Percentiles rank a stretch among this genome's conserved stretches.
phyloP scores from a whole-genome alignment of 2,888 invertebrate species.

The Morpho deidamia region DNA sequence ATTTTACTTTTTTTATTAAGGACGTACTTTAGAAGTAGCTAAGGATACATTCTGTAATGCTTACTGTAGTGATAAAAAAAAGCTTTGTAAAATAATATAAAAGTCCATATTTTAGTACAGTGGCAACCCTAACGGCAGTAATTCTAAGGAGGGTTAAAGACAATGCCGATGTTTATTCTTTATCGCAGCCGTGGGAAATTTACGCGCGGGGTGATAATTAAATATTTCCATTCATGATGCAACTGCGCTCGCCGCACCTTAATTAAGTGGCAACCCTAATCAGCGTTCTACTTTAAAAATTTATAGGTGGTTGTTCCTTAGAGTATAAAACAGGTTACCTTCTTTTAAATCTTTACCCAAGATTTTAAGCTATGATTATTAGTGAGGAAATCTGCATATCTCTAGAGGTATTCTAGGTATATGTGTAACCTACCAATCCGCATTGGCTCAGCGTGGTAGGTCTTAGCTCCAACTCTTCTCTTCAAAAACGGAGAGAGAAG shows the following conservation, averaged over 20 bases:
- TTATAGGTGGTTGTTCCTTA: slow-evolving; percentile 3
- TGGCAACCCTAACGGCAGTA: slow-evolving; percentile 57
- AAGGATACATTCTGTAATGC: no score
- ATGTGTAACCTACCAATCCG: no score
- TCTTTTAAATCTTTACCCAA: neutral
- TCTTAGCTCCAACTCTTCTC: no score
- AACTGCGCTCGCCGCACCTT: slow-evolving; percentile 39
- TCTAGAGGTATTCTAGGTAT: no score
- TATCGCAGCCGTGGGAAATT: slow-evolving; percentile 78
- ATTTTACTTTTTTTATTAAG: no score
- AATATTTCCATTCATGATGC: slow-evolving; percentile 62
- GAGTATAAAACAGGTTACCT: neutral
- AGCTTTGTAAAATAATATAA: no score
- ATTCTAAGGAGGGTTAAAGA: slow-evolving; percentile 69
- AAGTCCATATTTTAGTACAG: neutral
- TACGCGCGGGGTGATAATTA: slow-evolving; percentile 69
- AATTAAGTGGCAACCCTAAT: slow-evolving; percentile 65
- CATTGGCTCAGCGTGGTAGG: no score
- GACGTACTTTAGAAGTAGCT: no score
- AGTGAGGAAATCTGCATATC: no score
- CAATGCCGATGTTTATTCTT: slow-evolving; percentile 75
- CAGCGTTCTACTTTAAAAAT: slow-evolving; percentile 30
- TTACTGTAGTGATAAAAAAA: no score
- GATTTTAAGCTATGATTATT: no score
- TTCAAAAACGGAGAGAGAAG: no score